Conservation (phyloP, 1,140 invertebrate genomes). For the Andrena cerasifolii region DNA sequence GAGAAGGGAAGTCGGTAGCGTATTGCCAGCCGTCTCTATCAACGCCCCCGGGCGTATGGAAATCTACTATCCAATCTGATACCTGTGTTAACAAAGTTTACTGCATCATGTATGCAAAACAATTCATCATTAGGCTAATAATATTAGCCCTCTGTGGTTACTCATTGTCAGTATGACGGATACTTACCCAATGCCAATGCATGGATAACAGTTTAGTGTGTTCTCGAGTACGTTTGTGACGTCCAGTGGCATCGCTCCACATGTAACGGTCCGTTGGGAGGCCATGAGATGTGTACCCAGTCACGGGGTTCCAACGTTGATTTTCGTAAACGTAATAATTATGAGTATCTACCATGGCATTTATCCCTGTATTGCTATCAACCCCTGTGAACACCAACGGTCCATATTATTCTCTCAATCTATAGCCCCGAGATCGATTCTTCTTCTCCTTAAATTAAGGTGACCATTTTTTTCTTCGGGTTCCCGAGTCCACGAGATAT, state of each 20-base stretch:
- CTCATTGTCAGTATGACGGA: not conserved
- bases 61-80: conserved; percentile 95
- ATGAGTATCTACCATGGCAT: conserved; percentile 91
- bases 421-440: too few species aligned
- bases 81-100: conserved; percentile 82
- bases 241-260: conserved; percentile 94
- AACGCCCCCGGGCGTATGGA: conserved; percentile 92
- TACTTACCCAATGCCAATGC: conserved; percentile 93
- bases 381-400: conserved; percentile 80
- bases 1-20: conserved; percentile 93
- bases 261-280: conserved; percentile 93
- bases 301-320: conserved; percentile 95
- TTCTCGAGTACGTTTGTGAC: conserved; percentile 91
- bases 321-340: conserved; percentile 96
- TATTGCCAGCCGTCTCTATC: conserved; percentile 97
- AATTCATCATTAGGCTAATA: too few species aligned
- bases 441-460: too few species aligned
- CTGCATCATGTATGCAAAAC: too few species aligned
- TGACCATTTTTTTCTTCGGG: too few species aligned
- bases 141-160: too few species aligned
- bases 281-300: conserved; percentile 92
- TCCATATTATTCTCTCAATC: conserved; percentile 13
- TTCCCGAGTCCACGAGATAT: too few species aligned
- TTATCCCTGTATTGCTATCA: conserved; percentile 87
- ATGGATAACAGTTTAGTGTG: conserved; percentile 92